Base-by-base conservation (phyloP, 2,888 invertebrate species). In the Ophion ellenae region DNA sequence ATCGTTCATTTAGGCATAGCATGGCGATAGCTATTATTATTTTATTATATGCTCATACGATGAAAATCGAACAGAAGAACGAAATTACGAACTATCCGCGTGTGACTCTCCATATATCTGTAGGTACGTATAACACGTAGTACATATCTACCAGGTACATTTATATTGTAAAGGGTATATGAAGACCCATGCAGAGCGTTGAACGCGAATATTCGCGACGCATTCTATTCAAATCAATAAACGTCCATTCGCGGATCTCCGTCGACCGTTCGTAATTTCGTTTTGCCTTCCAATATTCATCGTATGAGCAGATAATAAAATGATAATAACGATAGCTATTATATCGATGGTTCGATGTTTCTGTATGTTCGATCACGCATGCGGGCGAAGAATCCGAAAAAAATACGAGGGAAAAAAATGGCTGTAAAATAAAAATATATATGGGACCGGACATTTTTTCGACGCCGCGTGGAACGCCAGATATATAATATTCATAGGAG, bases 111-210 rank as follows among this genome's bases (percentile, higher is more conserved):
- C 61, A 61, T 77, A 59, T 78, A 73, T 79, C 40, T 7, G 40
- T 40, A 73, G 47, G 24, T 53, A 64, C 70, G 17, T 78, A 74
- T 47, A 74, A 45, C 64, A 80, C 64, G 63, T 71, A 71, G 64
- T 40, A 40, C 5, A 64, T 53, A 36, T 32, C 59, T 59, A 69
- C 20, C 28, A 28, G n/a, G 36, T 40, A 57, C 67, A 67, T 78
- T 78, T 70, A 69, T 57, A 61, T 78, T 78, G 61, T 78, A 78
- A 45, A 45, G 45, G 28, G 40, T 57, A 67, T 57, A 67, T 66
- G 32, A 76, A 20, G 32, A 67, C n/a, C n/a, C 7, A 67, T 47
- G 24, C 45, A 47, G 14, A 24, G 9, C n/a, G 7, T 20, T 61
- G 2, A 11, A 45, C 47, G 70, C 32, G 47, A 40, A 47, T 3